Evolutionary conservation across 2,797 vertebrate species (phyloP).

Genomic region (Valencia hispanica): DNA sequence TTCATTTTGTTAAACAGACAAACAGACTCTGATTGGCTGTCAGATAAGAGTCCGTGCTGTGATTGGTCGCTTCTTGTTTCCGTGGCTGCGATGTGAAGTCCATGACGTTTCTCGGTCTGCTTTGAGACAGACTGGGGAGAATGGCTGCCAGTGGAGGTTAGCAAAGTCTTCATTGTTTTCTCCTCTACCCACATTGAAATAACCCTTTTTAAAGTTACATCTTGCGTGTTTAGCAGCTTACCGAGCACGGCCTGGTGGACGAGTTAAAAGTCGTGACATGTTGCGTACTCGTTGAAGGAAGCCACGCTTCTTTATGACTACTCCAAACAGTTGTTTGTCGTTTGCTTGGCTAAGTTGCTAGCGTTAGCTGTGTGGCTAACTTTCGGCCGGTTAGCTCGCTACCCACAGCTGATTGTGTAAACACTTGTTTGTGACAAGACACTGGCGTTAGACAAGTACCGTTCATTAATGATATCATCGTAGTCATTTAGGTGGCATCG

Average conservation of each 20-base stretch:
- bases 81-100: conserved; percentile 71
- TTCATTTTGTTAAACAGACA: conserved; percentile 26
- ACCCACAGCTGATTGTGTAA: conserved; percentile 76
- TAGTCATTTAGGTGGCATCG: rapidly evolving
- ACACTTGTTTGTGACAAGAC: conserved; percentile 71
- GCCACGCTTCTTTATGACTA: conserved; percentile 54
- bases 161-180: conserved; percentile 75
- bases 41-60: not conserved
- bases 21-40: conserved; percentile 64
- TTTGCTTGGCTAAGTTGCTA: conserved; percentile 60
- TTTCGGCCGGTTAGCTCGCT: conserved; percentile 74
- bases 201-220: conserved; percentile 45
- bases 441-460: conserved; percentile 32
- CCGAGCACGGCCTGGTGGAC: not conserved
- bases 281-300: conserved; percentile 20
- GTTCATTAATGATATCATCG: not conserved
- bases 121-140: conserved; percentile 83
- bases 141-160: conserved; percentile 90
- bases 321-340: conserved; percentile 63
- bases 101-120: conserved; percentile 78
- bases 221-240: conserved; percentile 1
- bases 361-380: conserved; percentile 69
- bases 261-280: conserved; percentile 30
- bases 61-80: conserved; percentile 82
- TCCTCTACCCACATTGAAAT: conserved; percentile 48